Evolutionary conservation across 2,797 vertebrate species (phyloP).

Genomic region (Dallia pectoralis): DNA sequence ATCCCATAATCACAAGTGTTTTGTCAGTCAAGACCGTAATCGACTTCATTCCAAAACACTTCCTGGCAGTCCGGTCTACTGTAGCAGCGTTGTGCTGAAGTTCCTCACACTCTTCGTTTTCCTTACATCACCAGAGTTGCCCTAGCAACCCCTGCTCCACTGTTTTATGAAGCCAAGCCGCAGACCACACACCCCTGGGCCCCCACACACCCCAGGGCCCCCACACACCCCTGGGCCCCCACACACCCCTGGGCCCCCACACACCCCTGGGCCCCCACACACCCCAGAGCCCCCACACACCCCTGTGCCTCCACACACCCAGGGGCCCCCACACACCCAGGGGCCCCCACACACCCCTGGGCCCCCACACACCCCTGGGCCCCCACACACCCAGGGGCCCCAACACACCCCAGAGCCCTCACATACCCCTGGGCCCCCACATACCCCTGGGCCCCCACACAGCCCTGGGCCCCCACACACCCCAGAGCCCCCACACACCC

Average conservation of each 20-base stretch:
- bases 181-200: conserved; percentile 38
- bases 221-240: conserved; percentile 28
- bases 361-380: conserved; percentile 17
- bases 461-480: conserved; percentile 17
- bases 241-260: conserved; percentile 22
- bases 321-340: conserved; percentile 14
- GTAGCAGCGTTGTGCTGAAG: conserved; percentile 16
- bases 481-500: conserved; percentile 17
- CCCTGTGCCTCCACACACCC: conserved; percentile 17
- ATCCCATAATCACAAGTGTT: conserved; percentile 18
- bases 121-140: conserved; percentile 51
- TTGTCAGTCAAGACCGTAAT: conserved; percentile 9
- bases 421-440: conserved; percentile 23
- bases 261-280: not conserved
- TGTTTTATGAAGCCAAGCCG: conserved; percentile 62
- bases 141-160: conserved; percentile 40
- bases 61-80: conserved; percentile 3
- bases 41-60: conserved; percentile 2
- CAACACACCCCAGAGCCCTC: conserved; percentile 10
- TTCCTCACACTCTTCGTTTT: conserved; percentile 35
- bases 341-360: conserved; percentile 17
- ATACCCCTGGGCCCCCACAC: conserved; percentile 18
- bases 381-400: too few species aligned
- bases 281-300: too few species aligned
- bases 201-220: too few species aligned